Percentiles rank a stretch among this genome's conserved stretches.
phyloP scores from a whole-genome alignment of 2,797 vertebrate genomes.

The Antennarius maculatus region DNA sequence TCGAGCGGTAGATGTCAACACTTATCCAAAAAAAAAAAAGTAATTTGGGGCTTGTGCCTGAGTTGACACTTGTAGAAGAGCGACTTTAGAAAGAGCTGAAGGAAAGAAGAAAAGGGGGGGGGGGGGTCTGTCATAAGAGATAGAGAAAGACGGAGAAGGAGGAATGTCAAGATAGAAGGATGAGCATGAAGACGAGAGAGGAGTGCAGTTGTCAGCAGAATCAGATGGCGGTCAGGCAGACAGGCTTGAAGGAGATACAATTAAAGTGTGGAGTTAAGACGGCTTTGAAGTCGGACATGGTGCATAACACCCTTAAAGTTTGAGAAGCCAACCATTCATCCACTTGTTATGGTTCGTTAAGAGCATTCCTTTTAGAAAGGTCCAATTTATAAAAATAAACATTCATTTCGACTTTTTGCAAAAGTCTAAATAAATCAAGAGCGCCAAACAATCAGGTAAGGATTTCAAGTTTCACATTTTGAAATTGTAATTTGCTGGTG shows the following conservation, averaged over 20 bases:
- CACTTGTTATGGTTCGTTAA: constrained; percentile 80
- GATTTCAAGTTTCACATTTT: constrained; percentile 51
- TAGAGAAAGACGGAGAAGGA: constrained; percentile 50
- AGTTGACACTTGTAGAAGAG: constrained; percentile 75
- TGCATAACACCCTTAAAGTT: constrained; percentile 82
- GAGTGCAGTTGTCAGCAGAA: constrained; percentile 89
- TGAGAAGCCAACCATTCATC: constrained; percentile 77
- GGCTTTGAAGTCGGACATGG: constrained; percentile 89
- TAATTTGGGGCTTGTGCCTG: constrained; percentile 67
- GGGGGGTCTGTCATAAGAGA: constrained; percentile 55
- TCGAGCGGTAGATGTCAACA: constrained; percentile 60
- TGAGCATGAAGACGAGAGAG: constrained; percentile 68
- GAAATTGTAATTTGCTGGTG: constrained; percentile 51
- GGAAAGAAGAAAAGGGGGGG: constrained; percentile 14
- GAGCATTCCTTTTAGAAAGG: constrained; percentile 76
- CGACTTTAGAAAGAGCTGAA: constrained; percentile 58
- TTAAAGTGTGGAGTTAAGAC: constrained; percentile 88
- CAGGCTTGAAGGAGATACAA: constrained; percentile 87
- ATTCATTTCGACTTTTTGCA: constrained; percentile 72
- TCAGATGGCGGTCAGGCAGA: constrained; percentile 83
- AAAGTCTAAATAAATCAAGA: constrained; percentile 60
- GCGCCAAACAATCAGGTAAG: constrained; percentile 41
- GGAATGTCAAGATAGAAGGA: constrained; percentile 63
- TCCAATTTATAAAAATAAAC: constrained; percentile 77
- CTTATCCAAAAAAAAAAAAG: constrained; percentile 57